Evolutionary conservation across 2,113 vertebrate genomes (phyloP).

Genomic region (Anhinga rufa): DNA sequence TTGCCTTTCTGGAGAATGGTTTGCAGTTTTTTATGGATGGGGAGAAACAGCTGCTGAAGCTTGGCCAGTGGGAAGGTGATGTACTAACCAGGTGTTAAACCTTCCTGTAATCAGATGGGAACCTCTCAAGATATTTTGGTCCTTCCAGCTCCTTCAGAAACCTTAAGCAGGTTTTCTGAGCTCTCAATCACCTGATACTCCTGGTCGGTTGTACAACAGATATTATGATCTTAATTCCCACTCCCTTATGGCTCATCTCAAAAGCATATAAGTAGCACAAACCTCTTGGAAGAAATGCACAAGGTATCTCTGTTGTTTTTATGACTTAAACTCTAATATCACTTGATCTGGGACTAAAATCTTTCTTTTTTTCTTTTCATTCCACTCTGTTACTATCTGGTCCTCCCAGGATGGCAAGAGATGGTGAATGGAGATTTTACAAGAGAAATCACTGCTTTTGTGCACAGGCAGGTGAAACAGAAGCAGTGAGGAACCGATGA

Average conservation of each 20-base stretch:
- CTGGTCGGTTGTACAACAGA: background rate
- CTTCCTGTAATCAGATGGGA: background rate
- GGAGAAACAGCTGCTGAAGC: background rate
- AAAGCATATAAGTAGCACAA: background rate
- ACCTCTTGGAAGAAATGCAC: background rate
- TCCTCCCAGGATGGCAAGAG: background rate
- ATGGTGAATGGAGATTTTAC: background rate
- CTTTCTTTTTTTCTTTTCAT: background rate
- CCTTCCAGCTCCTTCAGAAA: background rate
- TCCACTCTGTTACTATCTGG: background rate
- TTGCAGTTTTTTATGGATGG: background rate
- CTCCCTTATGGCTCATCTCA: background rate
- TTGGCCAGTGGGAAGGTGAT: background rate
- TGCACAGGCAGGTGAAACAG: background rate
- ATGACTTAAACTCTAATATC: background rate
- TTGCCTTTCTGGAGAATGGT: background rate
- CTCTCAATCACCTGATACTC: background rate
- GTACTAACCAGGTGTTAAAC: background rate
- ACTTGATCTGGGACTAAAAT: background rate
- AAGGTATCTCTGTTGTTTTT: background rate
- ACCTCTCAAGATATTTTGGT: background rate
- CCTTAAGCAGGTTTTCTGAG: background rate
- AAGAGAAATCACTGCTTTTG: background rate
- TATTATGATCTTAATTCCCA: background rate
- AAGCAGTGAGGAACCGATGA: background rate